Base-by-base conservation (phyloP, 2,888 invertebrate species). In the Cheilosia impressa region DNA sequence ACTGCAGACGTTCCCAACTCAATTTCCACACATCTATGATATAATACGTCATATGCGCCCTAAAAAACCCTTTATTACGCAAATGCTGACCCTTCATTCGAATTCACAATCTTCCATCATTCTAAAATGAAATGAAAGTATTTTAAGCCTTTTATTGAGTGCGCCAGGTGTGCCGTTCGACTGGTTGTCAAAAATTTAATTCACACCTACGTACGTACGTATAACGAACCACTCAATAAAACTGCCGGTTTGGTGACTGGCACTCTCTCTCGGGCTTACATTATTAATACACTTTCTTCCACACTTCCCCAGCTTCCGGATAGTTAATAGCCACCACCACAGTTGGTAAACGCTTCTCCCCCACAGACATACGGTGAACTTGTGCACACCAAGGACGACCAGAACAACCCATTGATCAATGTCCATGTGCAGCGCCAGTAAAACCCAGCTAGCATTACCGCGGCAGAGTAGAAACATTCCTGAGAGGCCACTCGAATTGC, bases 381-480 rank as follows among this genome's bases (percentile, higher is more conserved):
- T 19, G 7, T 38, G 10, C 22, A 34, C 50, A 15, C 22, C 10
- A 62, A 13, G 62, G 27, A 43, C 50, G 24, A 52, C 47, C 41
- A 58, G 41, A 15, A 41, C 45, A 22, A 45, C 27, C 22, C 65
- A 52, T 65, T 65, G 65, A 65, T 65, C 65, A 52, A 41, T 65
- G 50, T 52, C 65, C 65, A 38, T 65, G 38, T 52, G 52, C 24
- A 65, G 34, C 34, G 10, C 34, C 1, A 34, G n/a, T 27, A 65
- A 38, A 27, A 50, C 19, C 52, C 10, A 38, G 10, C 10, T 4
- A 38, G 38, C 38, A 38, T 38, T 38, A 13, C 45, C 34, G 27
- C 1, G 7, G 19, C 47, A 19, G 31, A 27, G 47, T 19, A 47
- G 27, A 62, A 62, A 17, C 10, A 13, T 24, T 27, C 31, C 38